Conservation (phyloP, 2,888 invertebrate species). For the Andrena chrysosceles region DNA sequence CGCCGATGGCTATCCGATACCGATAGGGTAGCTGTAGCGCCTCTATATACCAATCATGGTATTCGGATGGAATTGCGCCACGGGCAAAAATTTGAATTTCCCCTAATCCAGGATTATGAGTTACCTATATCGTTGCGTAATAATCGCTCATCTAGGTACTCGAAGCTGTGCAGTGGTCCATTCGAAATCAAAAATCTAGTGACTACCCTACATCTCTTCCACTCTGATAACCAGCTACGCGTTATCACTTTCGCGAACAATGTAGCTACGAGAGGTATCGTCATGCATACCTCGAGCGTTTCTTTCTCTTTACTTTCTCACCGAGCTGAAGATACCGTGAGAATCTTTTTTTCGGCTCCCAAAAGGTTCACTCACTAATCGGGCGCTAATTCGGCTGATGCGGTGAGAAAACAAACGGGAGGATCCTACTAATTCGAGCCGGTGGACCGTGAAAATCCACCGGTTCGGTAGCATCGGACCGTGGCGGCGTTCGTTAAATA, state of each 20-base stretch:
- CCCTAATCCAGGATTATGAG: constrained; percentile 58
- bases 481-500: constrained; percentile 13
- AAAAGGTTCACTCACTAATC: constrained; percentile 56
- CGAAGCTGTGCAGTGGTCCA: neutral
- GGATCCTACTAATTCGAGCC: constrained; percentile 48
- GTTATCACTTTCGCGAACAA: neutral
- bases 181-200: neutral
- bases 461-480: neutral
- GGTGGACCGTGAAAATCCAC: constrained; percentile 23
- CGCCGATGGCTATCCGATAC: constrained; percentile 61
- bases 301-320: constrained; percentile 63
- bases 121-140: constrained; percentile 41
- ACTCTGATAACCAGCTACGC: neutral
- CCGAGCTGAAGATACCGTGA: constrained; percentile 54
- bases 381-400: constrained; percentile 65
- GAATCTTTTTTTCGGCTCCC: constrained; percentile 53
- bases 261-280: neutral
- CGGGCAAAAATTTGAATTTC: constrained; percentile 58
- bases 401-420: constrained; percentile 51
- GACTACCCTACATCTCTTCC: neutral
- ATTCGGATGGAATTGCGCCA: constrained; percentile 56
- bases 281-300: neutral
- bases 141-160: neutral
- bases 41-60: constrained; percentile 49
- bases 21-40: constrained; percentile 65